These are phyloP conservation scores for Ceraclea dissimilis DNA, from an alignment of 2,888 invertebrate genomes.

Conservation along the genomic window DNA sequence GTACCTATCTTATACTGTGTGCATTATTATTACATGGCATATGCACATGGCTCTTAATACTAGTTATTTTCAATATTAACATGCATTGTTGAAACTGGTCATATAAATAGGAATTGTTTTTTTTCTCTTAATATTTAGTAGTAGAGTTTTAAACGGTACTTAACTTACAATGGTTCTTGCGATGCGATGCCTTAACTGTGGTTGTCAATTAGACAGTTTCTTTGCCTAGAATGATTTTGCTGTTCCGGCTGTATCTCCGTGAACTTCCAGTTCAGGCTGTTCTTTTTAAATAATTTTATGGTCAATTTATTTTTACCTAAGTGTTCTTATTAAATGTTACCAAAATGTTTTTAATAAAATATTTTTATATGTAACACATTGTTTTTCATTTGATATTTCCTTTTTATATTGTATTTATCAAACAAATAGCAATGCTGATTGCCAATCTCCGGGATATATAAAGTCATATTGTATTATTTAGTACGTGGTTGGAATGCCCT, in stretches of 20 bases:
- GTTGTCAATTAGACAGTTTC: conserved; percentile 53
- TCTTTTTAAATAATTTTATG: conserved; percentile 52
- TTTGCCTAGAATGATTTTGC: conserved; percentile 46
- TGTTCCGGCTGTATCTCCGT: conserved; percentile 49
- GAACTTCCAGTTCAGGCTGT: conserved; percentile 54
- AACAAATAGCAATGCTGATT: too few relatives aligned
- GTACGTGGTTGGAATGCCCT: too few relatives aligned
- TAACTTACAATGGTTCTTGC: conserved; percentile 50
- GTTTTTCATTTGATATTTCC: conserved; percentile 3
- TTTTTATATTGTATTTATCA: neutral
- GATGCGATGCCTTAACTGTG: conserved; percentile 55
- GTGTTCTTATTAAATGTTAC: conserved; percentile 57
- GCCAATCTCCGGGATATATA: neutral
- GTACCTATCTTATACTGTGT: too few relatives aligned
- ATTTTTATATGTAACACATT: conserved; percentile 48
- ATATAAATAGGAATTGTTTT: neutral
- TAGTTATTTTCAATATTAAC: too few relatives aligned
- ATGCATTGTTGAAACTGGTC: neutral
- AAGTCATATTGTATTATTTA: too few relatives aligned
- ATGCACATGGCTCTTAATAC: too few relatives aligned
- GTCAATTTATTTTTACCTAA: conserved; percentile 54
- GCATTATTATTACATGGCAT: too few relatives aligned
- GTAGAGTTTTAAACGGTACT: conserved; percentile 38
- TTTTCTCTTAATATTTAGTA: neutral
- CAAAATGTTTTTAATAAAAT: conserved; percentile 56